Conservation (phyloP, 2,113 vertebrate genomes). For the Hippolais icterina region DNA sequence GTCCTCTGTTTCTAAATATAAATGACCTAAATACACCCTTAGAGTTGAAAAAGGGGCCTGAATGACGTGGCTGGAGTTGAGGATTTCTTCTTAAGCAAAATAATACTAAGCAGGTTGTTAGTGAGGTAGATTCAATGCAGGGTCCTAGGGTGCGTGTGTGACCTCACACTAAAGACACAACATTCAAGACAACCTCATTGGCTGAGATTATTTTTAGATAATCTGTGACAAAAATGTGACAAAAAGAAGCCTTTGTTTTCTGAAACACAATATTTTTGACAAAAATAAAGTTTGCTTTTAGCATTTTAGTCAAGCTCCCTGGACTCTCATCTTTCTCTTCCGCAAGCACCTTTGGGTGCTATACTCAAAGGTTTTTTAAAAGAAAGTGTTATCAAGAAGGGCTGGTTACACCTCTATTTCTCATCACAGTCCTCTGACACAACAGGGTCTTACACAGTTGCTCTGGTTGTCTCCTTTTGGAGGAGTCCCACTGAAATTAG, state of each 20-base stretch:
- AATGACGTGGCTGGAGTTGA: background rate
- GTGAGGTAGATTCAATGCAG: background rate
- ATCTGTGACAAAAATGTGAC: background rate
- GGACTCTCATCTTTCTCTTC: background rate
- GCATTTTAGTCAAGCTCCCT: background rate
- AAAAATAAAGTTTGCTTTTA: background rate
- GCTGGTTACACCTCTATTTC: background rate
- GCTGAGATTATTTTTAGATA: background rate
- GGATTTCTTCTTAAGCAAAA: background rate
- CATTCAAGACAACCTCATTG: background rate
- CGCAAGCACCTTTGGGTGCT: background rate
- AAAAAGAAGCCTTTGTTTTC: background rate
- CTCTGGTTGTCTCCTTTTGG: background rate
- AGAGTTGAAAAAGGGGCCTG: background rate
- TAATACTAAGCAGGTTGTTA: background rate
- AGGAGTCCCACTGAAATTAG: background rate
- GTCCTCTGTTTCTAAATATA: conserved; percentile 1
- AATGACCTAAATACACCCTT: background rate
- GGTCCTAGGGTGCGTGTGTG: background rate
- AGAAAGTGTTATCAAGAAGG: background rate
- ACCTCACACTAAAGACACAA: background rate
- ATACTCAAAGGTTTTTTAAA: background rate
- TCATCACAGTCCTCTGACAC: background rate
- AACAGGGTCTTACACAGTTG: background rate
- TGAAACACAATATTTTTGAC: background rate